Evolutionary conservation across 2,113 vertebrate genomes (phyloP).

Genomic region (Diadophis punctatus): DNA sequence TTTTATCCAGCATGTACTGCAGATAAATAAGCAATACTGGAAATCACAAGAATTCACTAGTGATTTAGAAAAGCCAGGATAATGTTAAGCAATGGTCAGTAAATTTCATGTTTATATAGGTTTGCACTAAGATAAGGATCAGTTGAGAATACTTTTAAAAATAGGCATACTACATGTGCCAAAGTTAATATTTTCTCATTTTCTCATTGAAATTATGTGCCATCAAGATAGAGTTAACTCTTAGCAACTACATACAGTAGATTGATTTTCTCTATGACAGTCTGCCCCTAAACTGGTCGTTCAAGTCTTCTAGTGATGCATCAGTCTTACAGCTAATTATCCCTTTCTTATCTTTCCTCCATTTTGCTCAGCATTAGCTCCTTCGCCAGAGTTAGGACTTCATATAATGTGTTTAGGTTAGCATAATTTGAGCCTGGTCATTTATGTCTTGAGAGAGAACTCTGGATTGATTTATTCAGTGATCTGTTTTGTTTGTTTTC

Average conservation of each 20-base stretch:
- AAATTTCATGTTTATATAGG: not conserved
- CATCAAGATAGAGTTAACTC: not conserved
- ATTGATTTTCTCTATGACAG: not conserved
- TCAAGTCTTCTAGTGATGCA: not conserved
- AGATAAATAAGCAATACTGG: not conserved
- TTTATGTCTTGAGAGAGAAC: not conserved
- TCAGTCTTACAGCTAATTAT: not conserved
- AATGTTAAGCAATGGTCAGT: not conserved
- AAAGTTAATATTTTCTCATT: not conserved
- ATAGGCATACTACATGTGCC: not conserved
- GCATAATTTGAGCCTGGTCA: not conserved
- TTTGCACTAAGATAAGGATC: not conserved
- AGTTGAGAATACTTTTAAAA: not conserved
- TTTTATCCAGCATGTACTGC: not conserved
- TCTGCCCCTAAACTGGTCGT: not conserved
- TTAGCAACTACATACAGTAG: not conserved
- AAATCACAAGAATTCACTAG: not conserved
- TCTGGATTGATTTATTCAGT: not conserved
- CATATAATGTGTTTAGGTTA: not conserved
- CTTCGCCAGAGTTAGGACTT: not conserved
- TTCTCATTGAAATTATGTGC: not conserved
- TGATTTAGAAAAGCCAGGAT: not conserved
- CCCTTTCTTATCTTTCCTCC: not conserved
- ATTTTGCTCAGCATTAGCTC: not conserved
- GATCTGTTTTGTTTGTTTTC: not conserved